phyloP scores from a whole-genome alignment of 2,113 vertebrate genomes.

The Lamprotornis superbus region DNA sequence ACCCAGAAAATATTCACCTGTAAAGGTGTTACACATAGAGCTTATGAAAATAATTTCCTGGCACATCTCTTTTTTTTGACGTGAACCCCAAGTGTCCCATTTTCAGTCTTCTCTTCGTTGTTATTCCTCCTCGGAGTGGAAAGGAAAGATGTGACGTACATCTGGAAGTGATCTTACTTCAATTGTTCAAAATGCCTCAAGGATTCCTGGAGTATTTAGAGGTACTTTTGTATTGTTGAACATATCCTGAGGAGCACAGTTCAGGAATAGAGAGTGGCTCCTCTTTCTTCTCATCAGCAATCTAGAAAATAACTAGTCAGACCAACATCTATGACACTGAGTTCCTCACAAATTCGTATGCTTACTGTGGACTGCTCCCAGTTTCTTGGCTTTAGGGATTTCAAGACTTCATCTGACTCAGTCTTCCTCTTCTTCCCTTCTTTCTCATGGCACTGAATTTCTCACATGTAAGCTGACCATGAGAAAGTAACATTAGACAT shows the following conservation, averaged over 20 bases:
- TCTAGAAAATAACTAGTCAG: not conserved
- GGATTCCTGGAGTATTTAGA: not conserved
- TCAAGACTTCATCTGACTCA: not conserved
- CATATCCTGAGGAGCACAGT: not conserved
- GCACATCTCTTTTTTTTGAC: not conserved
- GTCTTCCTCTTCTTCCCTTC: not conserved
- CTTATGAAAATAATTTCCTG: not conserved
- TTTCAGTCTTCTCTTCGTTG: not conserved
- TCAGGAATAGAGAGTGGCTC: not conserved
- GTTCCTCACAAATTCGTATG: not conserved
- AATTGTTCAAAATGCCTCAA: not conserved
- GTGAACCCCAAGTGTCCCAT: not conserved
- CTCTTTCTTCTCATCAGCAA: not conserved
- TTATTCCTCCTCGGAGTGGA: not conserved
- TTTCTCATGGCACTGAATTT: not conserved
- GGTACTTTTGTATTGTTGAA: not conserved
- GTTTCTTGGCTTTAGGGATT: not conserved
- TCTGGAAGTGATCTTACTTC: not conserved
- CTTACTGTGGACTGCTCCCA: not conserved
- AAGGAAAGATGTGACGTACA: not conserved
- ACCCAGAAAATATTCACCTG: not conserved
- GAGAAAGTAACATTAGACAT: not conserved
- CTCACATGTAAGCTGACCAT: not conserved
- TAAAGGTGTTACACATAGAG: not conserved
- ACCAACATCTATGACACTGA: not conserved